phyloP scores from a whole-genome alignment of 2,113 vertebrate species.

The Manacus vitellinus region DNA sequence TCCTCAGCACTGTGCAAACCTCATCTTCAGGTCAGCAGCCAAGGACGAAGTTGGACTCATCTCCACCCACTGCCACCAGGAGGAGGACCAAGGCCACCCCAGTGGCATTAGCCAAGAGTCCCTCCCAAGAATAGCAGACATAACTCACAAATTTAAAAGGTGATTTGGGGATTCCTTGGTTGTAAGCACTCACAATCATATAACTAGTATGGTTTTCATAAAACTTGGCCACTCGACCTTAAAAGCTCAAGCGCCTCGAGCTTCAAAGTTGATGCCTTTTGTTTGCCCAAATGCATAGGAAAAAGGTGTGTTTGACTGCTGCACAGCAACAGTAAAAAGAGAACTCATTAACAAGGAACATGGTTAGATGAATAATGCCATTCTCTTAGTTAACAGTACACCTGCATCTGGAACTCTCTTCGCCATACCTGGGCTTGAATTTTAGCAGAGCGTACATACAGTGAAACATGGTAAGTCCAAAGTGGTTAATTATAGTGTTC shows the following conservation, averaged over 20 bases:
- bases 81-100: background rate
- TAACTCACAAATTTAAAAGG: background rate
- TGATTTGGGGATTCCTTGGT: background rate
- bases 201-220: background rate
- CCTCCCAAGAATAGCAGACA: background rate
- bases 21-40: background rate
- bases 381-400: background rate
- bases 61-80: background rate
- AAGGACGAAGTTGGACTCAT: background rate
- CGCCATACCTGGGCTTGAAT: background rate
- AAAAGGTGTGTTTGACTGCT: background rate
- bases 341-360: background rate
- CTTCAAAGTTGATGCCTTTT: background rate
- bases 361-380: background rate
- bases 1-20: background rate
- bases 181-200: background rate
- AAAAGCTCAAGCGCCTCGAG: background rate
- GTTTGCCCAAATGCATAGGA: background rate
- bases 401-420: slow-evolving; percentile 11
- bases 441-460: background rate
- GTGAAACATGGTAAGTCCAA: background rate
- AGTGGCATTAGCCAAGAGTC: fast-evolving
- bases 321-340: background rate
- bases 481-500: slow-evolving; percentile 1
- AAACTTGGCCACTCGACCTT: background rate